phyloP scores from a whole-genome alignment of 2,113 vertebrate genomes.

The Ramphastos sulfuratus region DNA sequence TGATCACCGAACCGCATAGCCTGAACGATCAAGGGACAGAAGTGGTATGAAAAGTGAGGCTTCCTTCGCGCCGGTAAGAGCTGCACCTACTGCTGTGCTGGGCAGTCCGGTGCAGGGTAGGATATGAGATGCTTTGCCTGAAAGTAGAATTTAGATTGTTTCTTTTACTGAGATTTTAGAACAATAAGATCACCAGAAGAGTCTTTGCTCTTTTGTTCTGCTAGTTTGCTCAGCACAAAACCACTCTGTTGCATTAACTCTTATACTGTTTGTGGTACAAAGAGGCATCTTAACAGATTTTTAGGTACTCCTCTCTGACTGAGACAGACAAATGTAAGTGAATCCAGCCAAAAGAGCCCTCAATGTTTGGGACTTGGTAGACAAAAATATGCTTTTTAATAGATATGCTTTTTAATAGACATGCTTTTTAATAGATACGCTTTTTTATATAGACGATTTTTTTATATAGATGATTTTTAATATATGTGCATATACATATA shows the following conservation, averaged over 20 bases:
- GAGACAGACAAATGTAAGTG: neutral
- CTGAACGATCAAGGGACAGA: neutral
- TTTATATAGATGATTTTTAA: no score
- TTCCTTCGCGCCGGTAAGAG: conserved; percentile 48
- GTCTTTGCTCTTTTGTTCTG: neutral
- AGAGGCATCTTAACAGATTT: neutral
- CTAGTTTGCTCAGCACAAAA: neutral
- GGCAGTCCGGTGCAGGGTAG: neutral
- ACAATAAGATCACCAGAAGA: neutral
- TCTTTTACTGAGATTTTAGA: neutral
- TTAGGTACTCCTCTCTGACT: neutral
- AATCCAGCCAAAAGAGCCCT: neutral
- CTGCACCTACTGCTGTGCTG: neutral
- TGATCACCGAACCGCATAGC: conserved; percentile 35
- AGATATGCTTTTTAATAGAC: no score
- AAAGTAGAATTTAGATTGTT: neutral
- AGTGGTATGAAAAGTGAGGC: neutral
- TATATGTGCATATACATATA: neutral
- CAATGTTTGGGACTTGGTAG: neutral
- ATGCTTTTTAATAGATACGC: no score
- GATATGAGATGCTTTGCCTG: neutral
- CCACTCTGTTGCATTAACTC: neutral
- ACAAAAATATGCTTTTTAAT: neutral
- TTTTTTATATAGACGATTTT: no score
- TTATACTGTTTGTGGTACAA: neutral